Base-by-base conservation (phyloP, 1,140 invertebrate species). In the Stenopsyche tienmushanensis region DNA sequence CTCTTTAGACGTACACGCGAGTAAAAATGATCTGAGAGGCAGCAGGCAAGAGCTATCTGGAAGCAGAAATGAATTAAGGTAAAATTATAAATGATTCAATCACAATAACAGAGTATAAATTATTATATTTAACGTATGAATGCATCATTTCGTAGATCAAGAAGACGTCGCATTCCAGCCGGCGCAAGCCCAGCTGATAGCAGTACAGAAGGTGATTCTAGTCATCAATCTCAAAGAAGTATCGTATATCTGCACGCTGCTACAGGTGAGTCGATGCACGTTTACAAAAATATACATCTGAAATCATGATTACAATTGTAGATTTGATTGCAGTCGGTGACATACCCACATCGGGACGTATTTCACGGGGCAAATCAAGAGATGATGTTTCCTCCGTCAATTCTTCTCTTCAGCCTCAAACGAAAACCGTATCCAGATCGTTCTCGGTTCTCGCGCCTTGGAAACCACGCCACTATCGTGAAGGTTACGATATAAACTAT, bases 371-470 rank as follows among this genome's bases (percentile, higher is more conserved):
- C 50, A 78, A 84, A 21, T 90, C 88, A 42, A 82, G 89, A 2
- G 90, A 91, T 72, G 90, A 91, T 75, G 80, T 91, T 3, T 82
- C 83, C 1, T 84, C 83, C 3, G 73, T 79, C 18, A 83, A 83
- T 74, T 82, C 81, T 17, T 83, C 82, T 2, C 70, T 87, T 17
- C 82, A 84, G 64, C 83, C 85, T 1, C 89, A 90, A 72, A 86
- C 87, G 17, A 83, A 85, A 62, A 90, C 86, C 15, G 85, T 92
- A n/a, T 90, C 90, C 1, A 84, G 91, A 39, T 92, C 90, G 25
- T 90, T 93, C 65, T 92, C 90, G 2, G 86, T 93, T 42, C 82
- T 92, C 64, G 89, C 91, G 0, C 91, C 91, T 0, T 93, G 91
- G 90, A 87, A 86, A 60, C 91, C 91, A 0, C 83, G 86, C 42